Evolutionary conservation across 2,113 vertebrate genomes (phyloP).

Genomic region (Columba livia): DNA sequence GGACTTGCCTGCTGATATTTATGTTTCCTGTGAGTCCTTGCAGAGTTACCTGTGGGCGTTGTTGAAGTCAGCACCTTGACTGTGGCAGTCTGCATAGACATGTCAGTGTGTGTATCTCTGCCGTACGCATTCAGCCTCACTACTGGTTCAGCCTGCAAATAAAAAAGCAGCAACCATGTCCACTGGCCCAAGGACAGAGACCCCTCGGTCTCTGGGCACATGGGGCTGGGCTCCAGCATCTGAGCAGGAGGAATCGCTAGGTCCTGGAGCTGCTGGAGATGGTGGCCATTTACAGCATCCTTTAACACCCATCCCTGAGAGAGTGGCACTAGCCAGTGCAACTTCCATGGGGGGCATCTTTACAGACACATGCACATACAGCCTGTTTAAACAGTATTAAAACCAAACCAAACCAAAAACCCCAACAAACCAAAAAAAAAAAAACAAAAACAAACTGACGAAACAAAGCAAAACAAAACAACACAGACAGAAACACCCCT

Average conservation of each 20-base stretch:
- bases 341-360: background rate
- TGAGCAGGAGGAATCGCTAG: background rate
- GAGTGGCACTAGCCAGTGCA: background rate
- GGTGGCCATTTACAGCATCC: background rate
- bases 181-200: background rate
- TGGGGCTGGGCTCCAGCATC: background rate
- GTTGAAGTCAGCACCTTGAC: background rate
- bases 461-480: too few species aligned
- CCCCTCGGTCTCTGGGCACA: background rate
- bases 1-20: background rate
- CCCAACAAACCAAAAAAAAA: background rate
- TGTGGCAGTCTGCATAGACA: background rate
- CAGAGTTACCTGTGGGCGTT: background rate
- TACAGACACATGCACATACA: background rate
- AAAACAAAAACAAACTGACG: too few species aligned
- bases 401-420: too few species aligned
- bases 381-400: background rate
- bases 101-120: too few species aligned
- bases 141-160: background rate
- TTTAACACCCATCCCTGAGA: background rate
- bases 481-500: too few species aligned
- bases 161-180: background rate
- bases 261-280: background rate
- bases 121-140: background rate
- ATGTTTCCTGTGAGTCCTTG: background rate